These are phyloP conservation scores for Nothoprocta perdicaria DNA, from an alignment of 2,113 vertebrate genomes.

Conservation along the genomic window DNA sequence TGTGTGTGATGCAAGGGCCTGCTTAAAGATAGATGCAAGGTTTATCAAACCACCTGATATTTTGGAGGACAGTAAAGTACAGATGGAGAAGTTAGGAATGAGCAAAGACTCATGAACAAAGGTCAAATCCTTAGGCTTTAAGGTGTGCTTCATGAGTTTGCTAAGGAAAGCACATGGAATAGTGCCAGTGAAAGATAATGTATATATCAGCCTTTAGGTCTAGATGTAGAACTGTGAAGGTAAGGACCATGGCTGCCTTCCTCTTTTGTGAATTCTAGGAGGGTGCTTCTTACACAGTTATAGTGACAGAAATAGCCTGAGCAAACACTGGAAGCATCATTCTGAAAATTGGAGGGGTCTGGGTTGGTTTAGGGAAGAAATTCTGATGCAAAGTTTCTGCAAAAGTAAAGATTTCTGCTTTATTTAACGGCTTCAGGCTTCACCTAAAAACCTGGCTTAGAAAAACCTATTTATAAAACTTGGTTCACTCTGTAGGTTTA, in stretches of 20 bases:
- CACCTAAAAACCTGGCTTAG: not conserved
- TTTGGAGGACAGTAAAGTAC: not conserved
- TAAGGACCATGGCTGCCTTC: not conserved
- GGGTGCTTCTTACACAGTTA: not conserved
- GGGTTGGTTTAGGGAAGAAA: not conserved
- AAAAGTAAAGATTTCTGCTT: not conserved
- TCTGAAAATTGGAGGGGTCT: not conserved
- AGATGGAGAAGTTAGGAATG: not conserved
- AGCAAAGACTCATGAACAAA: not conserved
- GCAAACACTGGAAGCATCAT: not conserved
- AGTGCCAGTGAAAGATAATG: not conserved
- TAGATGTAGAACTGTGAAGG: not conserved
- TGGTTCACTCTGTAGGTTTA: slow-evolving; percentile 18
- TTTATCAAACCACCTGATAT: not conserved
- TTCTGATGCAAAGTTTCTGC: not conserved
- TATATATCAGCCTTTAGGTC: not conserved
- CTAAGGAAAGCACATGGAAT: not conserved
- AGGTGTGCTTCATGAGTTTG: not conserved
- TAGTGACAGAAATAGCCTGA: not conserved
- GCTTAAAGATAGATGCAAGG: rapidly evolving
- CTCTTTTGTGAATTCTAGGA: not conserved
- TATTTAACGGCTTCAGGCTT: not conserved
- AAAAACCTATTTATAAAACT: not conserved
- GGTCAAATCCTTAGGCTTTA: not conserved
- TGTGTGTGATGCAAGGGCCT: rapidly evolving